Percentiles rank a stretch among this genome's conserved stretches.
phyloP scores from a whole-genome alignment of 2,797 vertebrate genomes.

The Spatula versicolor region DNA sequence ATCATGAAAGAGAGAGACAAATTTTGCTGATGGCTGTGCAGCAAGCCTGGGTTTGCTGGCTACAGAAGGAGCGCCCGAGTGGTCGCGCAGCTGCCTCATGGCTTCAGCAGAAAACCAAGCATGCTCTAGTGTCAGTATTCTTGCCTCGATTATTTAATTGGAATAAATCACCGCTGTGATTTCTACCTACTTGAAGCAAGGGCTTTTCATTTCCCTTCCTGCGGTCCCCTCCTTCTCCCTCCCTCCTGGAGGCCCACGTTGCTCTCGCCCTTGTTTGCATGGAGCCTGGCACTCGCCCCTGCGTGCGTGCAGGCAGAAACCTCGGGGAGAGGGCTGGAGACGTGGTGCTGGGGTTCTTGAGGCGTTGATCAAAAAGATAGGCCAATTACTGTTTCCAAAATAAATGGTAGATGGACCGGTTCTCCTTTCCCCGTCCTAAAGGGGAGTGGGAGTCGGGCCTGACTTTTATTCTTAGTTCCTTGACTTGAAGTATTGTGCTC shows the following conservation, averaged over 20 bases:
- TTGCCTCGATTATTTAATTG: neutral
- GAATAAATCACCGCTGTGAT: neutral
- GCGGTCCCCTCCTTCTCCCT: neutral
- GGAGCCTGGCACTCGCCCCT: neutral
- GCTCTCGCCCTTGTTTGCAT: neutral
- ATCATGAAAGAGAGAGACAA: neutral
- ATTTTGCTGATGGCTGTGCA: neutral
- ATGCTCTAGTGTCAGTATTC: neutral
- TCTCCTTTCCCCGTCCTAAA: neutral
- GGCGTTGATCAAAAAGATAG: neutral
- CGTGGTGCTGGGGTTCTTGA: neutral
- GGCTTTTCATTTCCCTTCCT: neutral
- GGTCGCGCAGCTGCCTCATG: neutral
- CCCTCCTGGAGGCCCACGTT: fast-evolving
- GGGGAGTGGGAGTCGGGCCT: neutral
- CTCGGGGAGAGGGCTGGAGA: neutral
- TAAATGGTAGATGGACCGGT: neutral
- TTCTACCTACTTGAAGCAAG: neutral
- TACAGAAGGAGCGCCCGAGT: neutral
- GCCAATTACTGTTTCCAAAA: neutral
- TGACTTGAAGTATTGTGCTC: neutral
- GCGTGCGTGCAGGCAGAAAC: neutral
- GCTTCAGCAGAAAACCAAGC: neutral
- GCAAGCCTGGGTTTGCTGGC: neutral
- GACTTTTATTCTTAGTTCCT: neutral